phyloP scores from a whole-genome alignment of 2,113 vertebrate genomes.

The Cochlearius cochlearius region DNA sequence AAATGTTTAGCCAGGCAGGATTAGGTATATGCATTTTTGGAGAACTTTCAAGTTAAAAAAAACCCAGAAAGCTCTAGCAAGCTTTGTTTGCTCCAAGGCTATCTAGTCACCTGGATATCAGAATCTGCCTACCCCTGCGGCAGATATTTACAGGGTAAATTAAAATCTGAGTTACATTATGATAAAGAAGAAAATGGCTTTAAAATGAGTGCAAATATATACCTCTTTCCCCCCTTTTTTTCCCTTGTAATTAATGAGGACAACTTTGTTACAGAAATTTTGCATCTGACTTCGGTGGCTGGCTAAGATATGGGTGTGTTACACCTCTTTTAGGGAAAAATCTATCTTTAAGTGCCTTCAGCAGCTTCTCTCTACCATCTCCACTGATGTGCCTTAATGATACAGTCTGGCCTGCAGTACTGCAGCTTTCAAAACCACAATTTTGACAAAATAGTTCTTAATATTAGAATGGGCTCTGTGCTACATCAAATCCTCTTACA shows the following conservation, averaged over 20 bases:
- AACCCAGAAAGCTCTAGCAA: neutral
- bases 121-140: neutral
- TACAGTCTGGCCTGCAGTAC: neutral
- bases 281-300: neutral
- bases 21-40: neutral
- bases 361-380: neutral
- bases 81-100: neutral
- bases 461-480: neutral
- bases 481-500: neutral
- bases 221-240: neutral
- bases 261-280: neutral
- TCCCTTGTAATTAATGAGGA: neutral
- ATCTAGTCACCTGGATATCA: neutral
- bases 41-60: neutral
- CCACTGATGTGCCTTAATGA: neutral
- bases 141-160: neutral
- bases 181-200: neutral
- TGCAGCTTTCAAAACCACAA: neutral
- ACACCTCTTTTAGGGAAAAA: neutral
- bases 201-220: neutral
- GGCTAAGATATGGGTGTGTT: neutral
- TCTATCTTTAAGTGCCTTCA: neutral
- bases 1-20: neutral
- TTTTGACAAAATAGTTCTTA: neutral
- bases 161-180: neutral